Percentiles rank a stretch among this genome's conserved stretches.
phyloP scores from a whole-genome alignment of 1,140 invertebrate species.

The Apis cerana region DNA sequence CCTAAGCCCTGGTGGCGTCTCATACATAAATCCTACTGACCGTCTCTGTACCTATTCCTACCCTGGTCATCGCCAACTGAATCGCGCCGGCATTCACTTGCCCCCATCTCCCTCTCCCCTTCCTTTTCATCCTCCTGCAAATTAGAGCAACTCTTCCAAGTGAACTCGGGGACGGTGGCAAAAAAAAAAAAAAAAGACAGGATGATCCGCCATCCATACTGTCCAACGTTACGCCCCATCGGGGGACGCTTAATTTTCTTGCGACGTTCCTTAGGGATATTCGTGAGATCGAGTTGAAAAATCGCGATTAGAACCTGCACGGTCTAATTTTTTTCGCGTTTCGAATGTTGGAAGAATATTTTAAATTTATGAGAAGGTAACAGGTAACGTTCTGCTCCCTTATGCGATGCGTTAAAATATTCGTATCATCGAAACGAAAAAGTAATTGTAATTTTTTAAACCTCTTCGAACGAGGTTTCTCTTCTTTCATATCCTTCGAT shows the following conservation, averaged over 20 bases:
- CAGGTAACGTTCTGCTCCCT: no score
- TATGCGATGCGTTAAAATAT: no score
- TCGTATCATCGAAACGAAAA: no score
- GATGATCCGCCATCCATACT: not conserved
- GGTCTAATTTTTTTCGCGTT: not conserved
- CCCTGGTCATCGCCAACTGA: constrained; percentile 45
- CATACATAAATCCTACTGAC: constrained; percentile 72
- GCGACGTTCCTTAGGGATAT: constrained; percentile 18
- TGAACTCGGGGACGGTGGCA: constrained; percentile 1
- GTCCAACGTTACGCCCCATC: constrained; percentile 15
- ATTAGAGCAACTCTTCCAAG: constrained; percentile 44
- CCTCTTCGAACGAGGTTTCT: no score
- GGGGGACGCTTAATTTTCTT: constrained; percentile 43
- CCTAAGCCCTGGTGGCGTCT: constrained; percentile 65
- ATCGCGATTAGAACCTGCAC: constrained; percentile 14
- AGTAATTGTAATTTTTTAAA: no score
- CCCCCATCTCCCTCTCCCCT: no score
- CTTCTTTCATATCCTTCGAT: no score
- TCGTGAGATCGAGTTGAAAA: not conserved
- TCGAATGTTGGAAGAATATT: not conserved
- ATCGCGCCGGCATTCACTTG: constrained; percentile 32
- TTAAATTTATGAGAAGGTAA: not conserved
- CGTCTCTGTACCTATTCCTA: constrained; percentile 41
- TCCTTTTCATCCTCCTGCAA: not conserved
- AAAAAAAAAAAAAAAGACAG: not conserved